These are phyloP conservation scores for Chrysochloris asiatica DNA, from an alignment of 2,113 vertebrate species.

Conservation along the genomic window DNA sequence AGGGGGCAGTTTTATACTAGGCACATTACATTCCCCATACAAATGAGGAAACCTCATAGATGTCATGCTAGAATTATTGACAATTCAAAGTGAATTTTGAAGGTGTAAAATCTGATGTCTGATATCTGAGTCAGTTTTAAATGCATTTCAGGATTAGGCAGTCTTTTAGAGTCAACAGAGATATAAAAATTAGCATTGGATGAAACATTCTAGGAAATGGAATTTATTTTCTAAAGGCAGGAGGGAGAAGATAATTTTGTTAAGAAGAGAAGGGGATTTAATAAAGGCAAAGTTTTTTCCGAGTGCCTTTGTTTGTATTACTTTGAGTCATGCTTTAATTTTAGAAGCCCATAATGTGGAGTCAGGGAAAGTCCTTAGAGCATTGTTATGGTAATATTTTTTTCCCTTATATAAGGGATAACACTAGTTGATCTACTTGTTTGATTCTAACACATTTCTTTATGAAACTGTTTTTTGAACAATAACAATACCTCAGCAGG, in stretches of 20 bases:
- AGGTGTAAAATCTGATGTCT: slow-evolving; percentile 13
- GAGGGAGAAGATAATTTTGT: slow-evolving; percentile 11
- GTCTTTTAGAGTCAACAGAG: neutral
- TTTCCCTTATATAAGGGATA: slow-evolving; percentile 54
- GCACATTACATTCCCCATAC: slow-evolving; percentile 38
- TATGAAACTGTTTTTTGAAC: slow-evolving; percentile 56
- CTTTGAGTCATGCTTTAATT: slow-evolving; percentile 63
- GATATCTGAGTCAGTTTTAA: slow-evolving; percentile 29
- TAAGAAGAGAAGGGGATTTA: neutral
- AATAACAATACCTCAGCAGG: slow-evolving; percentile 28
- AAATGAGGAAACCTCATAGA: slow-evolving; percentile 35
- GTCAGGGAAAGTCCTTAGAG: slow-evolving; percentile 38
- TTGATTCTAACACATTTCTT: slow-evolving; percentile 30
- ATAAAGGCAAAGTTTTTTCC: slow-evolving; percentile 32
- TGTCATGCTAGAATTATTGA: slow-evolving; percentile 34
- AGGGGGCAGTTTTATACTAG: slow-evolving; percentile 77
- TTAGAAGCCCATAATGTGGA: slow-evolving; percentile 29
- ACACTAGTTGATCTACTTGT: slow-evolving; percentile 31
- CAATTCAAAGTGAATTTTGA: slow-evolving; percentile 30
- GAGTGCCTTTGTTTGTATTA: neutral
- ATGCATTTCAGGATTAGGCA: slow-evolving; percentile 8
- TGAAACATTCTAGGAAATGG: slow-evolving; percentile 3
- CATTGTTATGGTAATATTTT: slow-evolving; percentile 46
- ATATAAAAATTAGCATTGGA: neutral
- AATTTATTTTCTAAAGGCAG: slow-evolving; percentile 33